Evolutionary conservation across 2,888 invertebrate genomes (phyloP).

Genomic region (Eurytoma californica): DNA sequence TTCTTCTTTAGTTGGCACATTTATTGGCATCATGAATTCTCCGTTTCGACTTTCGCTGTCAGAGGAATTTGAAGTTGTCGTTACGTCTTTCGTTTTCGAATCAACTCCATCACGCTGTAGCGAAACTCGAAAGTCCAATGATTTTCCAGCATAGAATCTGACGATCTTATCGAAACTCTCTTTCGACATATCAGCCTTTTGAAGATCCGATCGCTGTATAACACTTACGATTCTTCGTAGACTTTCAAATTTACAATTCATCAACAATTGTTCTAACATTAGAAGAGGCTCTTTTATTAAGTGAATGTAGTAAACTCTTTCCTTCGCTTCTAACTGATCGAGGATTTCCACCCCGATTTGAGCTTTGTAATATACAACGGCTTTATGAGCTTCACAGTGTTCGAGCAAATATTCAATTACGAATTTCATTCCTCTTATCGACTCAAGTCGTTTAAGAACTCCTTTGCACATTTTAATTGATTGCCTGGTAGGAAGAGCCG

Average conservation of each 20-base stretch:
- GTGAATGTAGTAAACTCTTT: constrained; percentile 80
- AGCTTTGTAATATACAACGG: constrained; percentile 79
- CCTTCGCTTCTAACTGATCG: constrained; percentile 78
- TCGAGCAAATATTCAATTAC: constrained; percentile 80
- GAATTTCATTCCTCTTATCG: constrained; percentile 81
- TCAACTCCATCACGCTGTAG: constrained; percentile 71
- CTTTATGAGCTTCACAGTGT: constrained; percentile 74
- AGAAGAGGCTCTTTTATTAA: constrained; percentile 83
- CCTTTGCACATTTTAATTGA: constrained; percentile 80
- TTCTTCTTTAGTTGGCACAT: constrained; percentile 85
- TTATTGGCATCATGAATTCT: constrained; percentile 85
- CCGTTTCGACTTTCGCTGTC: constrained; percentile 70
- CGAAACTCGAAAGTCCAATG: constrained; percentile 82
- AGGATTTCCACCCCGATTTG: constrained; percentile 83
- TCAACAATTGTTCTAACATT: constrained; percentile 89
- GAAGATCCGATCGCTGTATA: constrained; percentile 72
- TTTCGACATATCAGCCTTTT: constrained; percentile 75
- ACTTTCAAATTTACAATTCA: constrained; percentile 88
- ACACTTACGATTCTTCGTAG: constrained; percentile 80
- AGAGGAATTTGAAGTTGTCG: constrained; percentile 59
- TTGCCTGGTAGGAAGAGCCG: constrained; percentile 78
- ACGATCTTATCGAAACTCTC: constrained; percentile 83
- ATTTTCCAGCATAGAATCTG: constrained; percentile 86
- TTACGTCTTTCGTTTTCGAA: constrained; percentile 67
- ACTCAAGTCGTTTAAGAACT: constrained; percentile 80